A percentile compares a stretch with the other conserved stretches of the same genome.
Evolutionary conservation across 64 coral and sea anemone genomes (phyloP).

Genomic region (Stichodactyla mertensii): DNA sequence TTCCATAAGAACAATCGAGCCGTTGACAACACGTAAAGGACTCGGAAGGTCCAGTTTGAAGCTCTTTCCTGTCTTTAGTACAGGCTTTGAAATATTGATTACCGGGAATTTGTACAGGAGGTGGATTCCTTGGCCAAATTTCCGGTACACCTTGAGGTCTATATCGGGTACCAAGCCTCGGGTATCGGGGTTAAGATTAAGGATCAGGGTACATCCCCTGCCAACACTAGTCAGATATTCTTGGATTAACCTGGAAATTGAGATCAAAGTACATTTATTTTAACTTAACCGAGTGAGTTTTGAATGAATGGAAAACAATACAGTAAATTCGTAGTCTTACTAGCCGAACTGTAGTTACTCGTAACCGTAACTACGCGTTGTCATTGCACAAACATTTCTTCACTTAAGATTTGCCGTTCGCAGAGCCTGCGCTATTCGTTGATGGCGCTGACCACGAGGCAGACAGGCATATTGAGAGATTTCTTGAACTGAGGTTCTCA

Average conservation of each 20-base stretch:
- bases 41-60: neutral
- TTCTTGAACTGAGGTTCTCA: too few species aligned
- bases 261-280: neutral
- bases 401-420: too few species aligned
- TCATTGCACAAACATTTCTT: too few species aligned
- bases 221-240: constrained; percentile 58
- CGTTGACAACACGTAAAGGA: constrained; percentile 1
- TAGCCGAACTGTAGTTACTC: too few species aligned
- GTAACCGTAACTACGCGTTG: too few species aligned
- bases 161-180: constrained; percentile 39
- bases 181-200: constrained; percentile 53
- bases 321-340: too few species aligned
- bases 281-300: neutral
- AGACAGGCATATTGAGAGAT: too few species aligned
- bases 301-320: neutral
- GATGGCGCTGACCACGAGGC: too few species aligned
- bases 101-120: constrained; percentile 45
- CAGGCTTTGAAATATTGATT: neutral
- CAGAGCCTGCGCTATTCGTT: too few species aligned
- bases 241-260: constrained; percentile 9
- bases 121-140: constrained; percentile 32
- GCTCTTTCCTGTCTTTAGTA: neutral
- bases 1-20: constrained; percentile 49
- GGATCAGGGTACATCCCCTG: constrained; percentile 41
- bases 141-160: constrained; percentile 28